Percentiles rank a stretch among this genome's conserved stretches.
phyloP scores from a whole-genome alignment of 2,797 vertebrate genomes.

The Hylomyscus alleni region DNA sequence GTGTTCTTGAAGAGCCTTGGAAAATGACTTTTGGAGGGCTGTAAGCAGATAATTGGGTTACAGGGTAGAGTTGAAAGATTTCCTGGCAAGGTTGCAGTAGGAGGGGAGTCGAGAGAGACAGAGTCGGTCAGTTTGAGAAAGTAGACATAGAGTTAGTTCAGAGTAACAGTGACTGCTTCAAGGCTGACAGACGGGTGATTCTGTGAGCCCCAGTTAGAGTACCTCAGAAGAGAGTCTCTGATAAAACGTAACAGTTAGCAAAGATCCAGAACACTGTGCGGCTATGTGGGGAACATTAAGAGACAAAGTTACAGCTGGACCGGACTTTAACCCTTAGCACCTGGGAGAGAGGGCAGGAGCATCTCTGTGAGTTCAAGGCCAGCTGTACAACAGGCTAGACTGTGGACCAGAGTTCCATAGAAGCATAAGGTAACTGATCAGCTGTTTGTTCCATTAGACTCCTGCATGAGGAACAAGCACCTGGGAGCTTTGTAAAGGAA shows the following conservation, averaged over 20 bases:
- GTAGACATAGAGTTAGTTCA: neutral
- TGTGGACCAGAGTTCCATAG: neutral
- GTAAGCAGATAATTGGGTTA: neutral
- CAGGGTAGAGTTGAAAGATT: neutral
- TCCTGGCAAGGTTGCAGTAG: neutral
- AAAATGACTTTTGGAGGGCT: neutral
- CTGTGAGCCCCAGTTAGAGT: neutral
- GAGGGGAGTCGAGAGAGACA: neutral
- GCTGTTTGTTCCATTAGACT: neutral
- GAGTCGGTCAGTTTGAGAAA: neutral
- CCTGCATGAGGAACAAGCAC: neutral
- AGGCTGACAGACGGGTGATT: neutral
- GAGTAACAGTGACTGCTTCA: neutral
- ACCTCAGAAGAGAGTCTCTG: neutral
- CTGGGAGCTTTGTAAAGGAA: neutral
- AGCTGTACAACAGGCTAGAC: neutral
- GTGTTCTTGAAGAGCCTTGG: neutral
- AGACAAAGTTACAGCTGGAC: neutral
- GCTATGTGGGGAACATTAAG: neutral
- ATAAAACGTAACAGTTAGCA: neutral
- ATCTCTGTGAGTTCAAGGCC: neutral
- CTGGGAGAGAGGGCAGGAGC: neutral
- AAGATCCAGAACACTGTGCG: neutral
- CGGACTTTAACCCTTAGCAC: neutral
- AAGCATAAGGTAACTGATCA: neutral